Conservation (phyloP, 2,113 vertebrate genomes). For the Ondatra zibethicus region DNA sequence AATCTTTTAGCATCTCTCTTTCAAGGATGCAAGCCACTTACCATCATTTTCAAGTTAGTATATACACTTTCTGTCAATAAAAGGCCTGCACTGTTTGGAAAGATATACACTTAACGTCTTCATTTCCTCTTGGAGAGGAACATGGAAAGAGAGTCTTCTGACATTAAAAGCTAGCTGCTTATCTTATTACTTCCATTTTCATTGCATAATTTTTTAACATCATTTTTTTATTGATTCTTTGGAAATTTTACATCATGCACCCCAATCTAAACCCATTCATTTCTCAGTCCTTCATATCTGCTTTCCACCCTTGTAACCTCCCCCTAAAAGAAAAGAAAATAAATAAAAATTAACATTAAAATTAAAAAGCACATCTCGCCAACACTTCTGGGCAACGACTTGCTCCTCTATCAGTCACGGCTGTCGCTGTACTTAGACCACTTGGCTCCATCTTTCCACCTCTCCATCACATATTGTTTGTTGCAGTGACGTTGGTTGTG, state of each 20-base stretch:
- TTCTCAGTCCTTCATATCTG: not conserved
- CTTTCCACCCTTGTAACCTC: not conserved
- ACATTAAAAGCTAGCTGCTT: not conserved
- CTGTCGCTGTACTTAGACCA: not conserved
- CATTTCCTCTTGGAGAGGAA: not conserved
- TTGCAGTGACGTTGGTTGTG: not conserved
- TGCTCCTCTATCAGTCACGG: not conserved
- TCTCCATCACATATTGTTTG: not conserved
- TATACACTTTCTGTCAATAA: not conserved
- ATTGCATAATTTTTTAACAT: not conserved
- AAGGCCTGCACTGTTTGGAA: not conserved
- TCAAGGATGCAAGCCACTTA: not conserved
- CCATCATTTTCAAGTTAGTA: not conserved
- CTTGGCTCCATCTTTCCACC: not conserved
- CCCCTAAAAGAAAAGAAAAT: not conserved
- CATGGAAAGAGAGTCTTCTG: not conserved
- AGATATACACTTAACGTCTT: not conserved
- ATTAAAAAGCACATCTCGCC: not conserved
- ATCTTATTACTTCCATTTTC: not conserved
- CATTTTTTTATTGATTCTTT: not conserved
- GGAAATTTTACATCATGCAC: not conserved
- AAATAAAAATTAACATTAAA: not conserved
- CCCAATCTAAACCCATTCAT: not conserved
- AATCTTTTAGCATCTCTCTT: slow-evolving; percentile 15
- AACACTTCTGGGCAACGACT: no score